Base-by-base conservation (phyloP, 23 tunicate genomes). In the Botrylloides violaceus region DNA sequence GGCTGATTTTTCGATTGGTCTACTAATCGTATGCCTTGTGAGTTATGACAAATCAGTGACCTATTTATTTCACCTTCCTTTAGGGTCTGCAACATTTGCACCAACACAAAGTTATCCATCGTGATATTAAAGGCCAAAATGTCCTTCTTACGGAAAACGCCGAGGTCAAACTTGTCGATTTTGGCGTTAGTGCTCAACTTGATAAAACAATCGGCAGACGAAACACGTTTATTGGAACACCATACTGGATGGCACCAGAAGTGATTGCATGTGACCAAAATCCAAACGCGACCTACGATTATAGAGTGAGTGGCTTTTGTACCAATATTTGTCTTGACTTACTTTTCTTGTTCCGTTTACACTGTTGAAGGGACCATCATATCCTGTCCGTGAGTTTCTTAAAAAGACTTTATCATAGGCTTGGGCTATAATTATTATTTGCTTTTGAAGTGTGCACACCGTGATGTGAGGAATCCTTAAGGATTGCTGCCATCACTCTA, bases 221-320 rank as follows among this genome's bases (percentile, higher is more conserved):
- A 43, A 95, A 95, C 72, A 95, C 99, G 23, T 95, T 95, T 62
- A 95, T 95, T 60, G 99, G 99, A 9, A 95, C 99, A 0, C 99
- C 99, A 0, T 95, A 95, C 34, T 95, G 99, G 99, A 95, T 95
- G 99, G 99, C 99, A 2, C 99, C 99, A 3, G 99, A 95, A 66
- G 99, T 95, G 33, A 95, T 95, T 12, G 99, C 99, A 2, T 95
- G 99, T 34, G 99, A 95, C 48, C 96, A 83, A 47, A 90, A 87
- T 64, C 79, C 96, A 32, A 31, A 80, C 26, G 82, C 95, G 3
- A 95, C 96, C 1, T 95, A 95, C 59, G 99, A 90, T 61, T 83
- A 79, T 36, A 65, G 97, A 77, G 97, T 90, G 64, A 75, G 88
- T 70, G 33, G 20, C 49, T 43, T n/a, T 29, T 27, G 20, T 22